Base-by-base conservation (phyloP, 2,797 vertebrate species). In the Chrysocyon brachyurus region DNA sequence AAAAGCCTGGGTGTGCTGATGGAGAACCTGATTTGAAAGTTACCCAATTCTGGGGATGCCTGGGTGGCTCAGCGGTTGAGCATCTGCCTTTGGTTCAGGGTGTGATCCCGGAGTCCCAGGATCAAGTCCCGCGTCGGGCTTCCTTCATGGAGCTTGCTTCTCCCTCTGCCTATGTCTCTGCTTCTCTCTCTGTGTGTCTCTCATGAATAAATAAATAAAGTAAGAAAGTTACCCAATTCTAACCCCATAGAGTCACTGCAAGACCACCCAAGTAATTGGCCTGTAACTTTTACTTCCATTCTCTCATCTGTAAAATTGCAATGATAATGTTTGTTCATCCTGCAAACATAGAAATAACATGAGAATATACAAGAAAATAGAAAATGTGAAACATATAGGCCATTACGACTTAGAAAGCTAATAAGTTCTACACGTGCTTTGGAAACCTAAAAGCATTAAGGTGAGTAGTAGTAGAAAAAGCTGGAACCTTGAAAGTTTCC, bases 371-470 rank as follows among this genome's bases (percentile, higher is more conserved):
- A 83, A 84, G 19, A 63, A 70, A 75, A 61, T 19, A 94, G n/a
- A 95, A 93, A 72, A 78, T 24, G 26, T 63, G 28, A 21, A 82
- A 66, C 22, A 70, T 9, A 52, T 40, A 90, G 40, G 12, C 73
- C 72, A 22, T 64, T 26, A 75, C 12, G 61, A 68, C 6, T 64
- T 61, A 86, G 19, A 82, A 86, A 87, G 33, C 31, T 56, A 49
- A 26, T 66, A 59, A 64, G 49, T 31, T 52, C 12, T 72, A 14
- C 24, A 75, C 10, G 33, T 56, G 5, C n/a, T 77, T 95, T 84
- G 21, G 49, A 94, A 95, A 93, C 4, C 17, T 54, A 66, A 96
- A 94, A 82, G 17, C 17, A 96, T 52, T 52, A n/a, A 33, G 64
- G 22, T 1, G 33, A 95, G n/a, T 93, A 5, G 24, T 64, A 52